These are phyloP conservation scores for Callithrix jacchus DNA, from an alignment of 2,113 vertebrate species.

Conservation along the genomic window DNA sequence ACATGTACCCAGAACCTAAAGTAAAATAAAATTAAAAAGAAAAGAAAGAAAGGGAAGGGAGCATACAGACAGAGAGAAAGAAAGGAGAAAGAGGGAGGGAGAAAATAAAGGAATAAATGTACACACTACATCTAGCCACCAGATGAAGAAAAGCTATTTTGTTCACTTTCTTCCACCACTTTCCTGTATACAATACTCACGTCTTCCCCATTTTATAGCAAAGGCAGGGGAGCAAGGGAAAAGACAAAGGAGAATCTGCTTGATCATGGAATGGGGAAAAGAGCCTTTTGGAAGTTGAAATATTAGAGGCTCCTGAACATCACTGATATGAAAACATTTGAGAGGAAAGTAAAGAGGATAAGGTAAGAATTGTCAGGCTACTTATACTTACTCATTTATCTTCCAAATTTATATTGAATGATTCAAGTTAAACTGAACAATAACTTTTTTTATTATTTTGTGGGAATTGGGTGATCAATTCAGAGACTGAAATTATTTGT, in stretches of 20 bases:
- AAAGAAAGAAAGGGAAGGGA: background rate
- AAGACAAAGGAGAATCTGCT: background rate
- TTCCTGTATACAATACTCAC: background rate
- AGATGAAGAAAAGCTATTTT: background rate
- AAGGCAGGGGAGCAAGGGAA: background rate
- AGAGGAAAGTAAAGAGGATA: background rate
- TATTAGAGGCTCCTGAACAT: background rate
- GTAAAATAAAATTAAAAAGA: no score
- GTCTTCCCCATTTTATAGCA: background rate
- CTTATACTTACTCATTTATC: background rate
- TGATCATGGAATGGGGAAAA: background rate
- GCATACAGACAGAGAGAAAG: background rate
- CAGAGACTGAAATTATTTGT: background rate
- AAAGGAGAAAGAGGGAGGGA: background rate
- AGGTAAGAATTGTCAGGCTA: background rate
- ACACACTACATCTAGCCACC: background rate
- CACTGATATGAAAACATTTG: background rate
- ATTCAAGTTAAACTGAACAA: background rate
- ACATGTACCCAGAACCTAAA: no score
- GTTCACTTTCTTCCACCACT: background rate
- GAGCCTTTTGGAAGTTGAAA: background rate
- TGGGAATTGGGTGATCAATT: background rate
- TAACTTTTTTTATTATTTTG: background rate
- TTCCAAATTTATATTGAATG: background rate
- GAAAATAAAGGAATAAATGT: background rate